These are phyloP conservation scores for Chrysina gloriosa DNA, from an alignment of 2,888 invertebrate genomes.

Conservation along the genomic window DNA sequence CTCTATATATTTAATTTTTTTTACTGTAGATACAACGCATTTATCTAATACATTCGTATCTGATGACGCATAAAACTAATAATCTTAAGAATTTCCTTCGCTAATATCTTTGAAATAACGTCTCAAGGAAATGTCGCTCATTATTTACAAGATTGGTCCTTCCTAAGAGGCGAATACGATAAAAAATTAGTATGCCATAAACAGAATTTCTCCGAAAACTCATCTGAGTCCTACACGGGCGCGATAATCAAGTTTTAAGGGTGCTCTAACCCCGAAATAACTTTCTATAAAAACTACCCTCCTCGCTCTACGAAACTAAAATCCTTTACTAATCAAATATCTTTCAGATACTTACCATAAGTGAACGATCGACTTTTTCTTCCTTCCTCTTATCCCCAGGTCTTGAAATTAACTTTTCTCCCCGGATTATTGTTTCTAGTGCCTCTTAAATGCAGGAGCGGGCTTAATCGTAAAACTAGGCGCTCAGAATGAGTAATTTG, in stretches of 20 bases:
- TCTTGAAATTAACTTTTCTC: background rate
- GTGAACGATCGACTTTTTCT: background rate
- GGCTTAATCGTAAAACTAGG: background rate
- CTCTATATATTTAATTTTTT: no score
- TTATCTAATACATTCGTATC: no score
- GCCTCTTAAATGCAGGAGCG: background rate
- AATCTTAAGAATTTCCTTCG: no score
- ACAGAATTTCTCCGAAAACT: constrained; percentile 5
- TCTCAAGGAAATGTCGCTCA: background rate
- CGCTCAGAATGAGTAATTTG: constrained; percentile 25
- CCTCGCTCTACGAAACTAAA: constrained; percentile 14
- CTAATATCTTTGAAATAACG: no score
- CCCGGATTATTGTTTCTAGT: background rate
- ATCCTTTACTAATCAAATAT: constrained; percentile 16
- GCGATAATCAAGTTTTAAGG: constrained; percentile 34
- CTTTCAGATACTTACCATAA: background rate
- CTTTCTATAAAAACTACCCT: constrained; percentile 8
- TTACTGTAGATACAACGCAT: no score
- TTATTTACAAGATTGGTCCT: background rate
- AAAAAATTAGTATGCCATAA: constrained; percentile 30
- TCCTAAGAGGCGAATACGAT: background rate
- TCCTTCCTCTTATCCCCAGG: background rate
- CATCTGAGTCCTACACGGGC: background rate
- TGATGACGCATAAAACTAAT: no score
- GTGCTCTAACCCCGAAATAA: constrained; percentile 15